Base-by-base conservation (phyloP, 2,888 invertebrate species). In the Lochmaea capreae region DNA sequence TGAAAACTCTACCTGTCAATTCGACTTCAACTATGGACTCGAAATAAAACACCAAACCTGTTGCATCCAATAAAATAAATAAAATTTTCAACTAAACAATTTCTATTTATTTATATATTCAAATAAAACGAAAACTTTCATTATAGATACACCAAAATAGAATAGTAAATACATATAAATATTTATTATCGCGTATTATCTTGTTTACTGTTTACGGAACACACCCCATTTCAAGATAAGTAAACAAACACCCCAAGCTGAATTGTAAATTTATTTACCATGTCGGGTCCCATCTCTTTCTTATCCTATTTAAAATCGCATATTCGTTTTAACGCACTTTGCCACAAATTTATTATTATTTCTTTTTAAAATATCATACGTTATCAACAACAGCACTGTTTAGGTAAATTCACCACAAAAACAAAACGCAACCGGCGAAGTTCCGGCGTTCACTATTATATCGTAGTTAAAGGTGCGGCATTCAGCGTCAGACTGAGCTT, bases 241-340 rank as follows among this genome's bases (percentile, higher is more conserved):
- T 77, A 79, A 78, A 77, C 77, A 78, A 78, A 76, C 72, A 58
- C 26, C 58, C 46, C 39, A 67, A 42, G 39, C 3, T 33, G 11
- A 42, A 11, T 61, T n/a, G 14, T 18, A 54, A 18, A 54, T 9
- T 12, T 33, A 84, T 80, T 90, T 89, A 93, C 93, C 93, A 93
- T 93, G 89, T 93, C 93, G 89, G 93, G 93, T 90, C 93, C 93
- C 92, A 93, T 92, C 89, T 92, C 92, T 91, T 91, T 92, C 92
- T 93, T 93, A 90, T 92, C 92, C 85, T 70, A 69, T 70, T 33
- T 65, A 69, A 74, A 77, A 78, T 75, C 74, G 76, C 79, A 81
- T 82, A 83, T 81, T 78, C 61, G 72, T 52, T 52, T 43, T 16
- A 39, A 39, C 22, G 49, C 70, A 70, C 69, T 46, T 54, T 72